These are phyloP conservation scores for Scaptodrosophila latifasciaeformis DNA, from an alignment of 2,888 invertebrate genomes.

Conservation along the genomic window DNA sequence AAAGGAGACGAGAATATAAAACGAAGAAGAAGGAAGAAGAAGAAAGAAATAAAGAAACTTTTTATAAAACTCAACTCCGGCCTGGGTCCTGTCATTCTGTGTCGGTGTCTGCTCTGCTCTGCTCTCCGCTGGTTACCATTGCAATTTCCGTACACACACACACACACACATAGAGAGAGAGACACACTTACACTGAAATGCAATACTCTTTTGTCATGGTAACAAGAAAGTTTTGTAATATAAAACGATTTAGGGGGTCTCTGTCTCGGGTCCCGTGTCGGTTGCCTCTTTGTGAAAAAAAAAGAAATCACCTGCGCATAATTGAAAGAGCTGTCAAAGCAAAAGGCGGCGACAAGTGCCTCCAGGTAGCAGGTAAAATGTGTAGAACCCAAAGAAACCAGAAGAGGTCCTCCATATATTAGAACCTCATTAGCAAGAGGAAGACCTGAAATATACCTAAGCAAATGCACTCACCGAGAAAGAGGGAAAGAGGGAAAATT, in stretches of 20 bases:
- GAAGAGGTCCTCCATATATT: too few species aligned
- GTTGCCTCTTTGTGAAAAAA: conserved; percentile 1
- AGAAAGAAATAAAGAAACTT: not conserved
- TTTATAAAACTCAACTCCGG: not conserved
- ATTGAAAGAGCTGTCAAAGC: conserved; percentile 64
- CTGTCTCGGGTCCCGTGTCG: not conserved
- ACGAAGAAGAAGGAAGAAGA: not conserved
- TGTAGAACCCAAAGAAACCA: too few species aligned
- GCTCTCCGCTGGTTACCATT: conserved; percentile 32
- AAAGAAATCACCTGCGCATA: conserved; percentile 47
- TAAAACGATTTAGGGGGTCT: conserved; percentile 27
- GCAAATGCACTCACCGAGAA: conserved; percentile 5
- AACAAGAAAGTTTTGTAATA: conserved; percentile 42
- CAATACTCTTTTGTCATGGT: conserved; percentile 46
- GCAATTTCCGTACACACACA: conserved; percentile 35
- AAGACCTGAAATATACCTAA: conserved; percentile 5
- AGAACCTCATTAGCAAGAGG: too few species aligned
- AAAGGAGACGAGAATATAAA: too few species aligned
- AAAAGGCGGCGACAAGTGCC: conserved; percentile 29
- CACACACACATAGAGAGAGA: not conserved
- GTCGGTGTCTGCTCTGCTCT: not conserved
- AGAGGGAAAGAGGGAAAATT: conserved; percentile 9
- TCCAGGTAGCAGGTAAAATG: conserved; percentile 34
- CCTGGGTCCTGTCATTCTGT: not conserved
- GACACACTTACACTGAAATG: conserved; percentile 16